These are phyloP conservation scores for Microcebus murinus DNA, from an alignment of 2,113 vertebrate species.

Conservation along the genomic window DNA sequence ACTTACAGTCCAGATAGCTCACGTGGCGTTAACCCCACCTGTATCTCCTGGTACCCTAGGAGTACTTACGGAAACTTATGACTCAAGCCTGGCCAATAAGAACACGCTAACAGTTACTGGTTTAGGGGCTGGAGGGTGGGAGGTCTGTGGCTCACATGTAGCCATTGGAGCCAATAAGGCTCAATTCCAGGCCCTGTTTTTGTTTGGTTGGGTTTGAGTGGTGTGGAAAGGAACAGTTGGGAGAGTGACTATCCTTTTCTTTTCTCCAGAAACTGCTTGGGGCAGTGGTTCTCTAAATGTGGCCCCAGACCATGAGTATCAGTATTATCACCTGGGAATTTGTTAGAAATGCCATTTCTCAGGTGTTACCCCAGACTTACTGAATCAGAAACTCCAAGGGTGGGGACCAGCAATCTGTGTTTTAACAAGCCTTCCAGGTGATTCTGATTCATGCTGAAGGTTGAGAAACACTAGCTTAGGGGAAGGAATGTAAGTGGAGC, in stretches of 20 bases:
- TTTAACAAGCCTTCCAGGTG: slow-evolving; percentile 32
- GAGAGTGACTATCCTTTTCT: neutral
- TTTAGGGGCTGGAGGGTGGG: neutral
- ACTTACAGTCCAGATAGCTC: neutral
- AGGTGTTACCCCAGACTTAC: neutral
- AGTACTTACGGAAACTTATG: neutral
- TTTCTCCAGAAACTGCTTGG: neutral
- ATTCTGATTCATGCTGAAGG: slow-evolving; percentile 44
- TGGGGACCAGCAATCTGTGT: neutral
- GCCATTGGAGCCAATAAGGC: neutral
- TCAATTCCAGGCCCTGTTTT: neutral
- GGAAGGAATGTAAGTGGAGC: neutral
- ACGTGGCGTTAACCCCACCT: no score
- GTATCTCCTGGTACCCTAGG: neutral
- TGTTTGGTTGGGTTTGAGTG: neutral
- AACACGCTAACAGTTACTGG: neutral
- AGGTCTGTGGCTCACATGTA: neutral
- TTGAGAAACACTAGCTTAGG: neutral
- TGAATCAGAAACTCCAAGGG: slow-evolving; percentile 43
- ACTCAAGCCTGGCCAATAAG: neutral
- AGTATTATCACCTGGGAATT: slow-evolving; percentile 18
- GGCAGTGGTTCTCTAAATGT: neutral
- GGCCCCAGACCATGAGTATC: neutral
- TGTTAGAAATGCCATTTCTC: slow-evolving; percentile 6
- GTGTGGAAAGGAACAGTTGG: neutral